Evolutionary conservation across 2,888 invertebrate genomes (phyloP).

Genomic region (Trissoscelio sp.): DNA sequence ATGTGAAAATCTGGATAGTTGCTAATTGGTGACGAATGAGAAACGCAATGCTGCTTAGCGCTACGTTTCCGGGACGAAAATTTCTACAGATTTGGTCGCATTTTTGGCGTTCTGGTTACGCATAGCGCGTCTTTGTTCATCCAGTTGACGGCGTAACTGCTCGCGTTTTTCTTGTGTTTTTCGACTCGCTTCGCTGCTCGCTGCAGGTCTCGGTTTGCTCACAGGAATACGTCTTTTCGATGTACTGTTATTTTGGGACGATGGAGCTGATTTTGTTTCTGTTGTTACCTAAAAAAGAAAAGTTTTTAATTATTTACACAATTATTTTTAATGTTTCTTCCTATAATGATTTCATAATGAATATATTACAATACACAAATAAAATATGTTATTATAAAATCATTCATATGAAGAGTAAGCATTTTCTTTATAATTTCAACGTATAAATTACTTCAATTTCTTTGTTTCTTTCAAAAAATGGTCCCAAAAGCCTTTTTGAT

Average conservation of each 20-base stretch:
- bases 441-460: too few species aligned
- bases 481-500: too few species aligned
- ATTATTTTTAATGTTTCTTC: neutral
- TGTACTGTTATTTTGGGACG: slow-evolving; percentile 74
- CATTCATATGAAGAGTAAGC: too few species aligned
- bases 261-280: slow-evolving; percentile 72
- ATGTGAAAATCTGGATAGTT: slow-evolving; percentile 36
- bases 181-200: slow-evolving; percentile 83
- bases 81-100: slow-evolving; percentile 77
- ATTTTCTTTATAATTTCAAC: too few species aligned
- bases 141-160: slow-evolving; percentile 91
- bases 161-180: slow-evolving; percentile 86
- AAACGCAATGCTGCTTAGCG: slow-evolving; percentile 61
- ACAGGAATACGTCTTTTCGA: slow-evolving; percentile 77
- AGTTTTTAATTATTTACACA: slow-evolving; percentile 13
- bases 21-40: slow-evolving; percentile 4
- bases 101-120: slow-evolving; percentile 75
- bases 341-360: too few species aligned
- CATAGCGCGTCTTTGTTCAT: slow-evolving; percentile 88
- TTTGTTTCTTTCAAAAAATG: too few species aligned
- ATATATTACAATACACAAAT: too few species aligned
- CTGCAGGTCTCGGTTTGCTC: slow-evolving; percentile 77
- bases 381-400: too few species aligned
- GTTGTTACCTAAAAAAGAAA: slow-evolving; percentile 72
- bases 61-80: slow-evolving; percentile 82